phyloP scores from a whole-genome alignment of 2,113 vertebrate species.

The Meles meles region DNA sequence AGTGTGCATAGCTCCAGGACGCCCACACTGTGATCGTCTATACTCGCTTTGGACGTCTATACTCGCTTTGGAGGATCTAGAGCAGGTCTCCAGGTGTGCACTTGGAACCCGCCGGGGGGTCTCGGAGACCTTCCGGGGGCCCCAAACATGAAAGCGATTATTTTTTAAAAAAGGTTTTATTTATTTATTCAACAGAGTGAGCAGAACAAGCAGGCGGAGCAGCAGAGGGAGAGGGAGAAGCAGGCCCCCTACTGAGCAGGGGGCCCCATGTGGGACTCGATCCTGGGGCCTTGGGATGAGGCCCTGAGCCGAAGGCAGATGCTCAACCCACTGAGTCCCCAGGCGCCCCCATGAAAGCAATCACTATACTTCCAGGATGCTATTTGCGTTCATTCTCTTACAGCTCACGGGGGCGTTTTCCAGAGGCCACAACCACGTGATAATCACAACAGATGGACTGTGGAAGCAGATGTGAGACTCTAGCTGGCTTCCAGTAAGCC shows the following conservation, averaged over 20 bases:
- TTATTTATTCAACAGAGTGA: too few species aligned
- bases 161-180: background rate
- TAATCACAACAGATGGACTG: rapidly evolving
- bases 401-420: background rate
- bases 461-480: background rate
- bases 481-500: background rate
- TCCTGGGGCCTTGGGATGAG: too few species aligned
- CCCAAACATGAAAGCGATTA: background rate
- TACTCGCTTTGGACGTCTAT: too few species aligned
- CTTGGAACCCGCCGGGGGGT: background rate
- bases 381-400: background rate
- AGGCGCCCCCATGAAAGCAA: background rate
- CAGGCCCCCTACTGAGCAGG: too few species aligned
- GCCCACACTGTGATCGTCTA: rapidly evolving
- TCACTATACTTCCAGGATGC: background rate
- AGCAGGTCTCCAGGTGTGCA: background rate
- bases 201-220: too few species aligned
- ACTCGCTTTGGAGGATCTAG: background rate
- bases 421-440: rapidly evolving
- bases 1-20: rapidly evolving
- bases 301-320: too few species aligned
- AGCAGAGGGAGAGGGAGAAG: too few species aligned
- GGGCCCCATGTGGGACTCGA: too few species aligned
- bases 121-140: background rate
- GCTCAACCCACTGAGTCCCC: too few species aligned